phyloP scores from a whole-genome alignment of 1,140 invertebrate genomes.

The Microplitis demolitor region DNA sequence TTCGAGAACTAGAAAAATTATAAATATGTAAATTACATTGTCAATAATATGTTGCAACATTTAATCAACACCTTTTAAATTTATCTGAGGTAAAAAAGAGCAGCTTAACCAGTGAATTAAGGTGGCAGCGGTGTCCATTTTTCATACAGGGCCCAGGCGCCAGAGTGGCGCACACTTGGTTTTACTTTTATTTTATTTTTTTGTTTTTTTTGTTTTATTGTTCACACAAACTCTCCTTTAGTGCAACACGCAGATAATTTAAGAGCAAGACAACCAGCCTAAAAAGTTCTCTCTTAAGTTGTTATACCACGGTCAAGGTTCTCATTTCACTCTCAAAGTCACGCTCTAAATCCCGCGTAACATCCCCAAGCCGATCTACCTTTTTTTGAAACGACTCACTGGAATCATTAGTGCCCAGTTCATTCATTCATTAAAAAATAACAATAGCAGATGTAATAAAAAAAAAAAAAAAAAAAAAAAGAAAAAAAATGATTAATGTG shows the following conservation, averaged over 20 bases:
- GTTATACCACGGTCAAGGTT: constrained; percentile 13
- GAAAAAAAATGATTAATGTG: constrained; percentile 21
- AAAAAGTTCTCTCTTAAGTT: neutral
- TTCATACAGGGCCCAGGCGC: constrained; percentile 51
- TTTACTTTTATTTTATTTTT: constrained; percentile 25
- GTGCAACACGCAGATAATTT: neutral
- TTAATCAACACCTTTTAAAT: neutral
- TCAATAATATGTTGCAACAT: neutral
- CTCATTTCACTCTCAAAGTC: constrained; percentile 11
- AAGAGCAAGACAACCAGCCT: neutral
- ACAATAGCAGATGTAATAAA: neutral
- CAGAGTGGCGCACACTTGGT: constrained; percentile 48
- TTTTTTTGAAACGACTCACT: neutral
- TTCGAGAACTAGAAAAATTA: neutral
- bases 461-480: neutral
- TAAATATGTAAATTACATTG: too few relatives aligned
- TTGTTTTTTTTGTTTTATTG: constrained; percentile 3
- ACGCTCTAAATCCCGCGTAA: neutral
- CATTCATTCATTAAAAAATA: neutral
- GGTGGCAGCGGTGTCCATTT: constrained; percentile 51
- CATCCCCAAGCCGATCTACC: neutral
- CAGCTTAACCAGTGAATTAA: constrained; percentile 23
- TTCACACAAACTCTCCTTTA: neutral
- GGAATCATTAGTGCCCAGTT: constrained; percentile 18
- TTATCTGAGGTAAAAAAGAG: neutral